Evolutionary conservation across 2,797 vertebrate genomes (phyloP).

Genomic region (Mus spretus): DNA sequence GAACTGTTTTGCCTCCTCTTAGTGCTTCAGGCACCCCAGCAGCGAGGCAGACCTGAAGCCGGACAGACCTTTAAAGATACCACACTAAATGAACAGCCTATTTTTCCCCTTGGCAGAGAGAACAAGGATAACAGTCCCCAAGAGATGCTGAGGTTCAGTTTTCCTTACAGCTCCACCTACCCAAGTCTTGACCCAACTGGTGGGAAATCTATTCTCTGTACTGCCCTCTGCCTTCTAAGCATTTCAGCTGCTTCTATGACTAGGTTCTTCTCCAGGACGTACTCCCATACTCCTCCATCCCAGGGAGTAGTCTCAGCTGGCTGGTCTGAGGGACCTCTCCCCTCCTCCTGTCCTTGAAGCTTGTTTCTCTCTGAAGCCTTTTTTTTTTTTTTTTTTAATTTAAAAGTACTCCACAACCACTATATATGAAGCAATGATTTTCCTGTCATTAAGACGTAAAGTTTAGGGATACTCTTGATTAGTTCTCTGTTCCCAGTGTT

Average conservation of each 20-base stretch:
- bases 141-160: neutral
- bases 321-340: neutral
- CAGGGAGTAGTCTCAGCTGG: neutral
- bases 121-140: neutral
- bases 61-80: conserved; percentile 8
- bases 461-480: neutral
- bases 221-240: neutral
- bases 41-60: no score
- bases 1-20: neutral
- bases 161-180: neutral
- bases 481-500: neutral
- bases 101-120: neutral
- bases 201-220: neutral
- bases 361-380: conserved; percentile 8
- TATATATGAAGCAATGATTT: neutral
- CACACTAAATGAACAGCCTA: neutral
- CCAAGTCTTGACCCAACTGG: neutral
- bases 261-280: neutral
- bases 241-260: neutral
- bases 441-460: neutral
- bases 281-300: neutral
- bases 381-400: neutral
- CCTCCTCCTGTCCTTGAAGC: neutral
- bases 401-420: neutral
- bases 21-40: neutral